Conservation (phyloP, 2,888 invertebrate species). For the Xylota sylvarum region DNA sequence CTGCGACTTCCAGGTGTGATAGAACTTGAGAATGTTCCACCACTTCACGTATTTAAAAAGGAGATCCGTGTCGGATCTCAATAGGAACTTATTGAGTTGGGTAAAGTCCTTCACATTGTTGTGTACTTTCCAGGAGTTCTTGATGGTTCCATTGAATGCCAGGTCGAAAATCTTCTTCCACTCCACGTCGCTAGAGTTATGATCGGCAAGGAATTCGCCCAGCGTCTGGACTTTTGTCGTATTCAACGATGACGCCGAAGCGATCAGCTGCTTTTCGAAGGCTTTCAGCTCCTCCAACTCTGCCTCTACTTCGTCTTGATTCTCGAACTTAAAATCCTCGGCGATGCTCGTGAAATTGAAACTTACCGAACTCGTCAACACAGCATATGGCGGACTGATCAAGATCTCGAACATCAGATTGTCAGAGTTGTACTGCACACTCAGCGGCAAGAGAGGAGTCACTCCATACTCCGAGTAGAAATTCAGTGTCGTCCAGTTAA, state of each 20-base stretch:
- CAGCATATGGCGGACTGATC: constrained; percentile 76
- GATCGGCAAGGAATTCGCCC: constrained; percentile 79
- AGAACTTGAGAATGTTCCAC: constrained; percentile 80
- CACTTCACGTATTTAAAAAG: constrained; percentile 80
- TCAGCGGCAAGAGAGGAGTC: constrained; percentile 80
- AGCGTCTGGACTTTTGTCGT: constrained; percentile 78
- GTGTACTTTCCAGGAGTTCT: constrained; percentile 79
- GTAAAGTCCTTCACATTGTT: constrained; percentile 79
- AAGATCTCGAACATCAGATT: constrained; percentile 79
- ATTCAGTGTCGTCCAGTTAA: constrained; percentile 81
- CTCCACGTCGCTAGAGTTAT: constrained; percentile 81
- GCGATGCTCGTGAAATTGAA: constrained; percentile 79
- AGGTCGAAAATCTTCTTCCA: constrained; percentile 81
- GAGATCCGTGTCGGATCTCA: constrained; percentile 67
- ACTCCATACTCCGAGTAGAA: constrained; percentile 81
- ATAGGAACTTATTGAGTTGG: constrained; percentile 79
- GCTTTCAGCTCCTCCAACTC: constrained; percentile 76
- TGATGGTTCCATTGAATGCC: constrained; percentile 81
- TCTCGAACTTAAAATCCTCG: constrained; percentile 79
- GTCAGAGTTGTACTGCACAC: constrained; percentile 79
- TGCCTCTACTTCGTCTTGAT: constrained; percentile 30
- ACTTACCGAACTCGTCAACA: constrained; percentile 59
- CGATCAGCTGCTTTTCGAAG: constrained; percentile 80
- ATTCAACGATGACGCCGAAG: constrained; percentile 74
- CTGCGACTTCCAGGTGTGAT: constrained; percentile 80